These are phyloP conservation scores for Ornithoptera priamus DNA, from an alignment of 2,888 invertebrate genomes.

Conservation along the genomic window DNA sequence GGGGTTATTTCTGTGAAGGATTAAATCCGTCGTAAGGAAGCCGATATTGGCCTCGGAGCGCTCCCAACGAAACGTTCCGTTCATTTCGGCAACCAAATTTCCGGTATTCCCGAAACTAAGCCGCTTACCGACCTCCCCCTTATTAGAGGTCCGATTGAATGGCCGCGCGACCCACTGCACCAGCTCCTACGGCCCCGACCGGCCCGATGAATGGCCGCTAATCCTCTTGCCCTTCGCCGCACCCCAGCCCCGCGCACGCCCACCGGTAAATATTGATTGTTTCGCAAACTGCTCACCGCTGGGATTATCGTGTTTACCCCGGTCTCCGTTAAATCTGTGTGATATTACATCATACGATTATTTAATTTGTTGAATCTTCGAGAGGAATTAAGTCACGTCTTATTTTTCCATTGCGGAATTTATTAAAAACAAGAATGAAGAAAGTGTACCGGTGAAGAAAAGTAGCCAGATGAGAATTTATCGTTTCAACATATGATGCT, in stretches of 20 bases:
- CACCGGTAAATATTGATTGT: slow-evolving; percentile 47
- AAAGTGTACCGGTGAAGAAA: too few species aligned
- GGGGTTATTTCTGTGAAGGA: slow-evolving; percentile 3
- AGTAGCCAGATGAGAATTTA: too few species aligned
- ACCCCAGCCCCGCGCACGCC: slow-evolving; percentile 37
- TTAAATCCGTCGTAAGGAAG: slow-evolving; percentile 18
- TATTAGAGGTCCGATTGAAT: slow-evolving; percentile 50
- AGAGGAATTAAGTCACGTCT: too few species aligned
- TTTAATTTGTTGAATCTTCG: too few species aligned
- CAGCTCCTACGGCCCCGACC: slow-evolving; percentile 32
- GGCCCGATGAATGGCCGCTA: slow-evolving; percentile 44
- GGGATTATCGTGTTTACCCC: neutral
- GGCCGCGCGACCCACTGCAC: slow-evolving; percentile 43
- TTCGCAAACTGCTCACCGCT: slow-evolving; percentile 32
- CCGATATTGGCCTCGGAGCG: slow-evolving; percentile 22
- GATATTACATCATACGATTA: too few species aligned
- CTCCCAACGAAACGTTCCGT: slow-evolving; percentile 40
- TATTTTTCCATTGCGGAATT: too few species aligned
- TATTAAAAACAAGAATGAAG: too few species aligned
- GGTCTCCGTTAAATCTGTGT: neutral
- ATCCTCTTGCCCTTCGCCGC: slow-evolving; percentile 33
- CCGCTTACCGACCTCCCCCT: slow-evolving; percentile 59
- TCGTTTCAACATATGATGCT: too few species aligned
- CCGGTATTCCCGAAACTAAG: slow-evolving; percentile 55
- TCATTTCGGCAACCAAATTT: slow-evolving; percentile 52